phyloP scores from a whole-genome alignment of 2,888 invertebrate genomes.

The Sarcophaga caerulescens region DNA sequence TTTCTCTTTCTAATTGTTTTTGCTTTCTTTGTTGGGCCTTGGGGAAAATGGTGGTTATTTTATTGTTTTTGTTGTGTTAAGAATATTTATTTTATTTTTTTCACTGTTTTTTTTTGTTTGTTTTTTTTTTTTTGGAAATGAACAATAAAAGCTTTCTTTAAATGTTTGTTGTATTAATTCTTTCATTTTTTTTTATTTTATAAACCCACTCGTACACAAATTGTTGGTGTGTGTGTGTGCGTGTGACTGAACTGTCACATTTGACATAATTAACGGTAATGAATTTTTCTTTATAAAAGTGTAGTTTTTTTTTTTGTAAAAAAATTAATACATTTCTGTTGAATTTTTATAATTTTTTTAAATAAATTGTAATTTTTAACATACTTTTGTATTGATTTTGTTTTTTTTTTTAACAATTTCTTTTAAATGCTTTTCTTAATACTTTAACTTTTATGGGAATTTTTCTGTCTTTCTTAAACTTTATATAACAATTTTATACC shows the following conservation, averaged over 20 bases:
- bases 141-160: constrained; percentile 57
- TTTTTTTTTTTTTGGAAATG: constrained; percentile 41
- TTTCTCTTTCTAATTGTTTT: constrained; percentile 31
- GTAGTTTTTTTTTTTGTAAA: constrained; percentile 20
- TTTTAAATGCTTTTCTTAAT: constrained; percentile 40
- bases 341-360: background rate
- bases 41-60: constrained; percentile 19
- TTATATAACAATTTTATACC: constrained; percentile 49
- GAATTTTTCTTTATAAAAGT: constrained; percentile 28
- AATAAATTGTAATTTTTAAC: background rate
- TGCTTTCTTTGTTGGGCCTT: constrained; percentile 8
- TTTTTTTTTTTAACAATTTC: constrained; percentile 13
- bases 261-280: constrained; percentile 58
- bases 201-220: constrained; percentile 35
- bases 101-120: constrained; percentile 10
- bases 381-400: background rate
- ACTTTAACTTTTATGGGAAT: background rate
- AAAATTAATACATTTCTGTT: background rate
- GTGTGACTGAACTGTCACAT: constrained; percentile 52
- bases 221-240: constrained; percentile 35
- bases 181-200: background rate
- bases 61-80: constrained; percentile 30
- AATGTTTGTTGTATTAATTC: constrained; percentile 14
- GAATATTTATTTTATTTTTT: constrained; percentile 49
- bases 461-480: constrained; percentile 7